Evolutionary conservation across 2,113 vertebrate genomes (phyloP), one percentile per base, ranked within the genome.

Genomic region (Andinoacara biseriatus): DNA sequence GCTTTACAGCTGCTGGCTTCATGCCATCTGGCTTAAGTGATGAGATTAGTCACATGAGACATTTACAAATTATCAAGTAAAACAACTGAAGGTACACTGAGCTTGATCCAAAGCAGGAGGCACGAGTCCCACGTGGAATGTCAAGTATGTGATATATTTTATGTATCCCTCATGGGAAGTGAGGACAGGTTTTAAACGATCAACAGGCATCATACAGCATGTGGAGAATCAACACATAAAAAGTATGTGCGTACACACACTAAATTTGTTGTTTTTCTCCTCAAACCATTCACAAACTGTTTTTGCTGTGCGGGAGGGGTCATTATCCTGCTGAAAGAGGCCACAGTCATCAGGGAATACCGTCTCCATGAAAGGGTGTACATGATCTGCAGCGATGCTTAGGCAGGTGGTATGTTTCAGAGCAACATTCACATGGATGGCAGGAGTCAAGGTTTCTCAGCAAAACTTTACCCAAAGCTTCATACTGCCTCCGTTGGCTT

Each of bases 1-100:
- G 87, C 75, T 49, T 49, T 81, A 81, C 92, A 91, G 86, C 89
- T 93, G 90, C 87, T 91, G 86, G 77, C 74, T 67, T 81, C 26
- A 11, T 76, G 80, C 49, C 76, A 79, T 79, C 77, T 58, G 81
- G 67, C 65, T 63, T 58, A 43, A 75, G 74, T 83, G 86, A 86
- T 81, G 67, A 92, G 82, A 87, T 85, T 89, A 89, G 85, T 91
- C 90, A 91, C 69, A 86, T 81, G 35, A 87, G 76, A 56, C 63
- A 59, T 86, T 85, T 80, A 80, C 76, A 85, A 88, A 85, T 88
- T n/a, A 83, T 54, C 22, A 54, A 62, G 69, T 83, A 58, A 86
- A 90, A 80, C 57, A 82, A 82, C 33, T 72, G 7, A 69, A 43
- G 29, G 82, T 83, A 74, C 82, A 85, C 17, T 77, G 35, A 85